phyloP scores from a whole-genome alignment of 2,113 vertebrate species.

The Caranx melampygus region DNA sequence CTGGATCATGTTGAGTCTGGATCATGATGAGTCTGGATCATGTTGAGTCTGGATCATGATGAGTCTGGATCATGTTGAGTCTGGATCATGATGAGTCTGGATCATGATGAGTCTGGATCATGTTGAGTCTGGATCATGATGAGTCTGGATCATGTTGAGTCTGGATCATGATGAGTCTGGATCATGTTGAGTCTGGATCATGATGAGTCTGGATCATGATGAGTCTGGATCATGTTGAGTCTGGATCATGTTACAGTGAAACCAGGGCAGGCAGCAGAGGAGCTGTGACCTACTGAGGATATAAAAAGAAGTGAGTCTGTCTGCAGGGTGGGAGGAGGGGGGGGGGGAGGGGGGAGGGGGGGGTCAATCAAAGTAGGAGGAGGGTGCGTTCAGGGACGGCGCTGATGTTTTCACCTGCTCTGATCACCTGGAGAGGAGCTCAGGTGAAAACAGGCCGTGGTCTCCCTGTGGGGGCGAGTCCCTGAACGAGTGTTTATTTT shows the following conservation, averaged over 20 bases:
- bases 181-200: too few species aligned
- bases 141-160: background rate
- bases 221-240: too few species aligned
- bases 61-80: too few species aligned
- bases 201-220: too few species aligned
- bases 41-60: too few species aligned
- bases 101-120: too few species aligned
- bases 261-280: slow-evolving; percentile 5
- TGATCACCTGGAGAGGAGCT: slow-evolving; percentile 19
- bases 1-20: too few species aligned
- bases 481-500: background rate
- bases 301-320: background rate
- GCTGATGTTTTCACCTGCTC: slow-evolving; percentile 42
- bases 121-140: too few species aligned
- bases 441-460: slow-evolving; percentile 14
- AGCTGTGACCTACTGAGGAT: background rate
- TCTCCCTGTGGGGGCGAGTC: background rate
- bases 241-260: background rate
- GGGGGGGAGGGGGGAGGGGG: too few species aligned
- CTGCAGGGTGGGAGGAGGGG: background rate
- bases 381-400: slow-evolving; percentile 2
- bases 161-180: background rate
- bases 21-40: too few species aligned
- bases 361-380: background rate
- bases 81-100: too few species aligned